phyloP scores from a whole-genome alignment of 2,888 invertebrate genomes.

The Cerastoderma edule region DNA sequence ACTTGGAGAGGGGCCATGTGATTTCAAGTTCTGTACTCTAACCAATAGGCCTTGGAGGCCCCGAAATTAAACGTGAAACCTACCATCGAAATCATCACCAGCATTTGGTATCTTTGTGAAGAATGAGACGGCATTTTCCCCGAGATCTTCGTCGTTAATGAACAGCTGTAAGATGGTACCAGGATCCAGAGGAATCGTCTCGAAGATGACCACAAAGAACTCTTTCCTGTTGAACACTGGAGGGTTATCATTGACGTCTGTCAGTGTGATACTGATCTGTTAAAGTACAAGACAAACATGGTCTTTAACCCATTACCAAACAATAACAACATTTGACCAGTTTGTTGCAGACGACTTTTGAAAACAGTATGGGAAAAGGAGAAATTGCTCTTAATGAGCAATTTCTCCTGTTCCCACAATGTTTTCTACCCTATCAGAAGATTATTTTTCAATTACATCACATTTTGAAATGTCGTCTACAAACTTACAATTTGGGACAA shows the following conservation, averaged over 20 bases:
- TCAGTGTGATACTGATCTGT: constrained; percentile 84
- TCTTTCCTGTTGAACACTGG: constrained; percentile 91
- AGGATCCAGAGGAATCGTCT: constrained; percentile 90
- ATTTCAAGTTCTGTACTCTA: too few relatives aligned
- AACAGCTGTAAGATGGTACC: constrained; percentile 91
- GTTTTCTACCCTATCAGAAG: too few relatives aligned
- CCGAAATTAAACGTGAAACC: too few relatives aligned
- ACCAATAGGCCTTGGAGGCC: too few relatives aligned
- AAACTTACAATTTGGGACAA: too few relatives aligned
- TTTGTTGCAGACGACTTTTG: neutral
- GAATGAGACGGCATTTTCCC: constrained; percentile 90
- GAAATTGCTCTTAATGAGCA: neutral
- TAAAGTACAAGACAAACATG: constrained; percentile 8
- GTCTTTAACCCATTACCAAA: neutral
- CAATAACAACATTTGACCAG: neutral
- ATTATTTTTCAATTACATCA: too few relatives aligned
- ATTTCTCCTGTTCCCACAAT: too few relatives aligned
- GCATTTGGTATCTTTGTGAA: constrained; percentile 89
- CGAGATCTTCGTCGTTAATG: constrained; percentile 92
- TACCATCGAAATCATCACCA: too few relatives aligned
- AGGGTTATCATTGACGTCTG: constrained; percentile 95
- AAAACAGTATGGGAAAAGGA: constrained; percentile 2
- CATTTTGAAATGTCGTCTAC: too few relatives aligned
- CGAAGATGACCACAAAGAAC: constrained; percentile 92
- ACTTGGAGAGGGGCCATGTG: too few relatives aligned